Evolutionary conservation across 1,140 invertebrate species (phyloP), one percentile per base, ranked within the genome.

Genomic region (Rhopalosiphum maidis): DNA sequence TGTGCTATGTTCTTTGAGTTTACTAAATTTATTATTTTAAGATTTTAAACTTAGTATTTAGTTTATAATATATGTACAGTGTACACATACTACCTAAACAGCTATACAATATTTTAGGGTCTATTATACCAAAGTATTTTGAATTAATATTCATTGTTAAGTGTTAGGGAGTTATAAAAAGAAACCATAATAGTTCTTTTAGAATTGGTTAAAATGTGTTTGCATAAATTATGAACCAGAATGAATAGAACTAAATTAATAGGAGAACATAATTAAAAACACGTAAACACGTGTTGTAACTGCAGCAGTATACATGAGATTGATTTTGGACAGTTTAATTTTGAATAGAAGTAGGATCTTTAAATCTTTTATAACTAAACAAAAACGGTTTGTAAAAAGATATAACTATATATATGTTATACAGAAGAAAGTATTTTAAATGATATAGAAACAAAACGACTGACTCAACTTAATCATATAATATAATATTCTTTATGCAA

Each of bases 331-430:
- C 43, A 54, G 41, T 92, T 92, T 51, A 83, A n/a, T 25, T 46
- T 51, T 83, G 77, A 85, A 85, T 82, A 48, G n/a, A 48, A 91
- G 82, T 91, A 51, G 15, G 21, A 92, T 85, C 91, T 92, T 92
- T 92, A 85, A 85, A 92, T 92, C 91, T 92, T 92, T 92, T 85
- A 92, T 92, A 68, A 85, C 60, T 77, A 35, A 92, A 92, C 91
- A 85, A 92, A 92, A 85, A 25, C 35, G 30, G n/a, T 55, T 25
- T 37, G 21, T 90, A 23, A 90, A 68, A n/a, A 55, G 35, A 35
- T 41, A 25, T 41, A 25, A 25, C n/a, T 41, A 46, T 0, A 46
- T 18, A 46, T 9, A 46, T 18, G n/a, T 77, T 18, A 22, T 25
- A 60, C 23, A 90, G 30, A 54, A 90, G 35, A 90, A 90, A 90